phyloP scores from a whole-genome alignment of 92 coral and sea anemone genomes.

The Zoanthus sociatus region DNA sequence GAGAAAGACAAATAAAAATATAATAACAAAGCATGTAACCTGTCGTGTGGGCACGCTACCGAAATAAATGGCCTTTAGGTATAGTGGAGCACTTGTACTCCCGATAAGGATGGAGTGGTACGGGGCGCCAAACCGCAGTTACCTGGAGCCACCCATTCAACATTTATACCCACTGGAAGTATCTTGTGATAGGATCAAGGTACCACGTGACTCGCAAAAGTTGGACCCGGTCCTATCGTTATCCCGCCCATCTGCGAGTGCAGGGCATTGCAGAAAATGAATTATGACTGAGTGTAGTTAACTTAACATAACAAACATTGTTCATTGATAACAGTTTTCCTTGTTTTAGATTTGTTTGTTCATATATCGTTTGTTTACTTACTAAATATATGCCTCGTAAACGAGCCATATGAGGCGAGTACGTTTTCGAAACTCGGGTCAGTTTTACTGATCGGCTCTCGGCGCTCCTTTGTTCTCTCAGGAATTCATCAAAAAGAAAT shows the following conservation, averaged over 20 bases:
- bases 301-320: not conserved
- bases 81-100: not conserved
- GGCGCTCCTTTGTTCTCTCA: too few species aligned
- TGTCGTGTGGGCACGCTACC: too few species aligned
- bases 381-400: slow-evolving; percentile 17
- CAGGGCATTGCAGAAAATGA: slow-evolving; percentile 16
- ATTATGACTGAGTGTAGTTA: slow-evolving; percentile 10
- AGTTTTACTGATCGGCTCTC: too few species aligned
- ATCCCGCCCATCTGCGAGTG: slow-evolving; percentile 1
- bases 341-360: not conserved
- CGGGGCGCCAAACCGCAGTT: too few species aligned
- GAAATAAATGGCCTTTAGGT: not conserved
- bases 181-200: not conserved
- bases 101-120: not conserved
- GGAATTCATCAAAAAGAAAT: too few species aligned
- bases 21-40: not conserved
- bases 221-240: not conserved
- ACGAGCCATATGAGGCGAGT: slow-evolving; percentile 32
- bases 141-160: too few species aligned
- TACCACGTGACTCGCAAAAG: too few species aligned
- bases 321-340: not conserved
- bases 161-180: not conserved
- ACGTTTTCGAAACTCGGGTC: not conserved
- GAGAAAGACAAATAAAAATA: not conserved
- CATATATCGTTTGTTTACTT: not conserved